Conservation (phyloP, 2,797 vertebrate genomes). For the Neostethus bicornis region DNA sequence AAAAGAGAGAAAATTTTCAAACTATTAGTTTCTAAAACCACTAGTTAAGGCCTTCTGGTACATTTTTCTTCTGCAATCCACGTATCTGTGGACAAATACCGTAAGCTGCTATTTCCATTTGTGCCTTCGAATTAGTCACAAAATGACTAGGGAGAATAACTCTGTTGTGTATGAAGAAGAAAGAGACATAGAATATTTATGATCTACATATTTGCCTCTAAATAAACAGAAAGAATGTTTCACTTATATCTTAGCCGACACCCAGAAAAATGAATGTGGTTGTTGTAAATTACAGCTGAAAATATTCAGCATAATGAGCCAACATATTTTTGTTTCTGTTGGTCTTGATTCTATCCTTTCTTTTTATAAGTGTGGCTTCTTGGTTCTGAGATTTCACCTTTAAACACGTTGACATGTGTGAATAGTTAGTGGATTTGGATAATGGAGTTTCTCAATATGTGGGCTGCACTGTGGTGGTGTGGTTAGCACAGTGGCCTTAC, state of each 20-base stretch:
- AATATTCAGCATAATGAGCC: conserved; percentile 37
- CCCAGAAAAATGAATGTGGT: not conserved
- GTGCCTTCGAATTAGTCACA: conserved; percentile 23
- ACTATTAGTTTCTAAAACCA: no score
- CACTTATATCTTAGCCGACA: not conserved
- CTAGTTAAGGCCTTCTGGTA: not conserved
- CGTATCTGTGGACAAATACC: conserved; percentile 47
- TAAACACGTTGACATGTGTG: not conserved
- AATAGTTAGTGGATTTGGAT: not conserved
- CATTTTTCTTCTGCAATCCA: conserved; percentile 12
- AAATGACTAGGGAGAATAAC: not conserved
- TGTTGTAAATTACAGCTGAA: not conserved
- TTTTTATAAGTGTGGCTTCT: not conserved
- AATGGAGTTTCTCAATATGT: no score
- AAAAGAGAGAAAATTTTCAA: not conserved
- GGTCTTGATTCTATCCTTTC: conserved; percentile 10
- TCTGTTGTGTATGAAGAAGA: not conserved
- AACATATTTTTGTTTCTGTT: conserved; percentile 18
- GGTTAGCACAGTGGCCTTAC: no score
- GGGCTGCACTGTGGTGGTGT: no score
- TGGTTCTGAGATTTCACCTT: not conserved
- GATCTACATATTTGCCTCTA: not conserved
- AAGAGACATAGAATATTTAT: not conserved
- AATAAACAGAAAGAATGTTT: not conserved
- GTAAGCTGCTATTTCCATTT: conserved; percentile 52